phyloP scores from a whole-genome alignment of 2,797 vertebrate genomes.

The Jordanella pulchra region DNA sequence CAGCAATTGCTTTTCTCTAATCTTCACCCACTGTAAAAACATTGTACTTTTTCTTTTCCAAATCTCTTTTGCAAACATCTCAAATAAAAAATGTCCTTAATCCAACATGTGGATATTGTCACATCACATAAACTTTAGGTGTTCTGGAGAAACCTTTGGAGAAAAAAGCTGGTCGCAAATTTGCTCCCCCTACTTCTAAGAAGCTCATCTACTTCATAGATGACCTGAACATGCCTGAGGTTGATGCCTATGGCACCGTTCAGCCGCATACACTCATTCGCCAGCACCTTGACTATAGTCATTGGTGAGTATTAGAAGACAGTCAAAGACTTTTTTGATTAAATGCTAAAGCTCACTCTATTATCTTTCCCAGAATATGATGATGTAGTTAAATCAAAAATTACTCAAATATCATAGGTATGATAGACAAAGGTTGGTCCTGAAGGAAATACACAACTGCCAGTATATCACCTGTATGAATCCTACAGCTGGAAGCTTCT shows the following conservation, averaged over 20 bases:
- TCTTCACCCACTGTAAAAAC: background rate
- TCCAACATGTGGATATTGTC: conserved; percentile 3
- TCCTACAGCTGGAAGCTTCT: conserved; percentile 92
- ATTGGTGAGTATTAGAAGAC: conserved; percentile 70
- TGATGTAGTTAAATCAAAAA: conserved; percentile 4
- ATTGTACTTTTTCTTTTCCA: background rate
- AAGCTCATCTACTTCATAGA: conserved; percentile 86
- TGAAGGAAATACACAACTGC: conserved; percentile 94
- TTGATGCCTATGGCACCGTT: conserved; percentile 81
- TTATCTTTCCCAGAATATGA: background rate
- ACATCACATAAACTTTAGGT: conserved; percentile 54
- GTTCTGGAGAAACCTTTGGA: conserved; percentile 84
- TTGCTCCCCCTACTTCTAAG: conserved; percentile 79
- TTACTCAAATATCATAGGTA: conserved; percentile 81
- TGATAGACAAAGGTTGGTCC: conserved; percentile 90
- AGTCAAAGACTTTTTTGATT: background rate
- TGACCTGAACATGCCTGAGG: conserved; percentile 85
- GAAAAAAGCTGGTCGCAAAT: conserved; percentile 85
- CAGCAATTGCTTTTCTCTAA: background rate
- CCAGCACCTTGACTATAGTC: conserved; percentile 82
- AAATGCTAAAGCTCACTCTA: background rate
- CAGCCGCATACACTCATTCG: conserved; percentile 84
- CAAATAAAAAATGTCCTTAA: background rate
- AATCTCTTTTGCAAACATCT: background rate
- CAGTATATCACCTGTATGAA: conserved; percentile 93